phyloP scores from a whole-genome alignment of 2,113 vertebrate genomes.

The Pongo abelii region DNA sequence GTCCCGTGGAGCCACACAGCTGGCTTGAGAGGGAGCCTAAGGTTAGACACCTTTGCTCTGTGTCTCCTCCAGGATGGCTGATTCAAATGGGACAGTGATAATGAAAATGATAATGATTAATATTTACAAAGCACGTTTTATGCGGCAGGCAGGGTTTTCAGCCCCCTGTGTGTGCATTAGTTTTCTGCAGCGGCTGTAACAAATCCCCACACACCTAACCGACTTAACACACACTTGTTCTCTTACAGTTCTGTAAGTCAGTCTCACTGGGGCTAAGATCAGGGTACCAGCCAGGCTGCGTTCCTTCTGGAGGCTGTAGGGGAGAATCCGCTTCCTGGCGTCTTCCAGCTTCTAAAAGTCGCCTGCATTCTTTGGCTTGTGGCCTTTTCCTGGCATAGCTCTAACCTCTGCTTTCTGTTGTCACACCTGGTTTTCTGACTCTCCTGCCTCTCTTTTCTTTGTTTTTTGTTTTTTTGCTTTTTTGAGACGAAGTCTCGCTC shows the following conservation, averaged over 20 bases:
- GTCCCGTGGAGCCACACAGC: background rate
- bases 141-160: background rate
- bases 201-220: no score
- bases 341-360: background rate
- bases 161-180: no score
- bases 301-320: no score
- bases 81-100: background rate
- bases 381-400: background rate
- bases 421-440: background rate
- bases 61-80: background rate
- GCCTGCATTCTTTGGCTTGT: background rate
- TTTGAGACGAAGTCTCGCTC: no score
- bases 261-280: background rate
- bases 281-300: rapidly evolving
- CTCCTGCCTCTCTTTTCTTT: background rate
- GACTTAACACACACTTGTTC: background rate
- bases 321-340: background rate
- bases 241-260: background rate
- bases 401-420: no score
- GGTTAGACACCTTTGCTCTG: background rate
- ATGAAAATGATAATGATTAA: background rate
- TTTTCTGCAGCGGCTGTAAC: background rate
- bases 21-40: background rate
- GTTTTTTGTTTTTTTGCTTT: no score
- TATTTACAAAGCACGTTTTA: background rate